Percentiles rank a stretch among this genome's conserved stretches.
phyloP scores from a whole-genome alignment of 2,797 vertebrate species.

The Pseudomugil gertrudae region DNA sequence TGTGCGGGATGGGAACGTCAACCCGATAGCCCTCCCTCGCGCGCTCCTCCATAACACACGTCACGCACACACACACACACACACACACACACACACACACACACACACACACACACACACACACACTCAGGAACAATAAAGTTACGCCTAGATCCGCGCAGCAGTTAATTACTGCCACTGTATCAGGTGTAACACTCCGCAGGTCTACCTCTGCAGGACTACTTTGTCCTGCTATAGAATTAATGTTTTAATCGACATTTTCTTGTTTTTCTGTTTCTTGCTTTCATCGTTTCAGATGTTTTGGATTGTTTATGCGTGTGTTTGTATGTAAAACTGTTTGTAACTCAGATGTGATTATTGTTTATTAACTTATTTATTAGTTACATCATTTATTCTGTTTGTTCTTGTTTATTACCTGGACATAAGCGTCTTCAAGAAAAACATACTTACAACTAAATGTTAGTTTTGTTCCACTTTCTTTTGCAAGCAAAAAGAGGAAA shows the following conservation, averaged over 20 bases:
- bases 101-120: no score
- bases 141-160: no score
- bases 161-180: neutral
- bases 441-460: no score
- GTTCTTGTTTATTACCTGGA: neutral
- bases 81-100: neutral
- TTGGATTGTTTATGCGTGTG: neutral
- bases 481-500: no score
- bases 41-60: constrained; percentile 6
- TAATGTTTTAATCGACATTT: neutral
- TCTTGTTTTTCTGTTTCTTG: no score
- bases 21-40: constrained; percentile 1
- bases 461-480: no score
- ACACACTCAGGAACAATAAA: neutral
- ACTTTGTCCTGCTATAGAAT: neutral
- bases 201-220: neutral
- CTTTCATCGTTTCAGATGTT: neutral
- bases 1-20: constrained; percentile 17
- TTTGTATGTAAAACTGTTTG: neutral
- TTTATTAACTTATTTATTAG: no score
- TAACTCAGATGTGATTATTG: neutral
- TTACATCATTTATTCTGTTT: no score
- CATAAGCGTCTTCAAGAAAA: no score
- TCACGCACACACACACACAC: no score
- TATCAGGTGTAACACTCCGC: neutral